Percentiles rank a stretch among this genome's conserved stretches.
Conservation (phyloP, 2,797 vertebrate species). For the Pristis pectinata region DNA sequence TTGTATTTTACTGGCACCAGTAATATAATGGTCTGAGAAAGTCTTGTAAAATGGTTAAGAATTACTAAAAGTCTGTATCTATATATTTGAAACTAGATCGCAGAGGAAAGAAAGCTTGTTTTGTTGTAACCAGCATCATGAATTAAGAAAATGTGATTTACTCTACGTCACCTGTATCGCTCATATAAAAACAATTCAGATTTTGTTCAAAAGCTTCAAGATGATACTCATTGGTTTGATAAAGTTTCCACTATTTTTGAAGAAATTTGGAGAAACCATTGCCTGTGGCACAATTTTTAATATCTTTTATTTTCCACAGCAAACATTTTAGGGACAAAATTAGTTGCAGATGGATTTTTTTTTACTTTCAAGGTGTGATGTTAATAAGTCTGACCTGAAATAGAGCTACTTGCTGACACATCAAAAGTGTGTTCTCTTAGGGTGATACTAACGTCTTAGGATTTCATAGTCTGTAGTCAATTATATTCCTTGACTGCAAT, state of each 20-base stretch:
- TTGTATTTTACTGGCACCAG: slow-evolving; percentile 19
- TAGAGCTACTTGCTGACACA: slow-evolving; percentile 4
- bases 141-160: slow-evolving; percentile 9
- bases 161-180: neutral
- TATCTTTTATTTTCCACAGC: slow-evolving; percentile 10
- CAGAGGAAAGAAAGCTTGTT: neutral
- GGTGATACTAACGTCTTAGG: neutral
- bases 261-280: neutral
- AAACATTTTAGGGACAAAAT: neutral
- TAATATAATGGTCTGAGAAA: slow-evolving; percentile 24
- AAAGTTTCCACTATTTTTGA: neutral
- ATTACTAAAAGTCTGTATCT: neutral
- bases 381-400: neutral
- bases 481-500: neutral
- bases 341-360: neutral
- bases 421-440: neutral
- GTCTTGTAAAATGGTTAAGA: slow-evolving; percentile 14
- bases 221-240: neutral
- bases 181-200: slow-evolving; percentile 18
- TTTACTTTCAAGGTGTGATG: neutral
- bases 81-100: neutral
- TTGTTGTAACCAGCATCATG: neutral
- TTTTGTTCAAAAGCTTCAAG: neutral
- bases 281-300: slow-evolving; percentile 10
- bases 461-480: neutral